Evolutionary conservation across 2,113 vertebrate species (phyloP).

Genomic region (human (Homo sapiens)): GRCh38 chr3:73639501-73640000

Average conservation of each 20-base stretch:
- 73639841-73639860: background rate
- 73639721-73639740: background rate
- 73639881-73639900: background rate
- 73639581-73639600: background rate
- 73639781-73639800: background rate
- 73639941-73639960: background rate
- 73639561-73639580: background rate
- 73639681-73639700: background rate
- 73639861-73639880: background rate
- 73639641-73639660: background rate
- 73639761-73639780: background rate
- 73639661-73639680: background rate
- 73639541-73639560: background rate
- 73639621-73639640: background rate
- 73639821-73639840: background rate
- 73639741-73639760: background rate
- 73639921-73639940: background rate
- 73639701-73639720: background rate
- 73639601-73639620: background rate
- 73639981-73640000: background rate
- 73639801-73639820: background rate
- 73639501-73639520: slow-evolving; percentile 16
- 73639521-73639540: background rate
- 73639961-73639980: background rate
- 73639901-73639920: background rate